phyloP scores from a whole-genome alignment of 2,797 vertebrate genomes.

The Cercopithecus mitis region DNA sequence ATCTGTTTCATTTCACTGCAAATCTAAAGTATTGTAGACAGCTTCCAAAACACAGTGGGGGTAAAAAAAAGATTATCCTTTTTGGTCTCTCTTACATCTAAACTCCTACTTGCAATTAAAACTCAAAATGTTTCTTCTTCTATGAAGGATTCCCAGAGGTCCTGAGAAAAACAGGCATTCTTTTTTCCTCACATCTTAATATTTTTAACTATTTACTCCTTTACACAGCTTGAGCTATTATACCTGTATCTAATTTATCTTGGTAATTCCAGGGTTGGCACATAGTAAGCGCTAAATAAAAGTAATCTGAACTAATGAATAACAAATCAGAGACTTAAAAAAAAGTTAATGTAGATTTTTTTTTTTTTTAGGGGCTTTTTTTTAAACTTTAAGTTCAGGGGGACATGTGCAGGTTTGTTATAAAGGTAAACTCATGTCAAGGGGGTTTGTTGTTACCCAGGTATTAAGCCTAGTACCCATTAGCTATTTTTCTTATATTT shows the following conservation, averaged over 20 bases:
- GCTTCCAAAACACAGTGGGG: background rate
- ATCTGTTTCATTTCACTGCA: background rate
- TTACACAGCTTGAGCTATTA: background rate
- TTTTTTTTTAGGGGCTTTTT: background rate
- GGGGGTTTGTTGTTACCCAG: background rate
- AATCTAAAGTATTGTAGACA: background rate
- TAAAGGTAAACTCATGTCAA: background rate
- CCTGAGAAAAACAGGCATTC: background rate
- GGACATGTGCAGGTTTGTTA: background rate
- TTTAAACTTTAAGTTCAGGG: background rate
- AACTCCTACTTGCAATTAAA: conserved; percentile 11
- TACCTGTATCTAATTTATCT: background rate
- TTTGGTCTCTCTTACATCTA: background rate
- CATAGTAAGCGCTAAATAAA: background rate
- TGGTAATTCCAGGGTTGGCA: background rate
- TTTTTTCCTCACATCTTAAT: background rate
- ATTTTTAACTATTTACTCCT: conserved; percentile 34
- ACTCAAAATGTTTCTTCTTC: conserved; percentile 17
- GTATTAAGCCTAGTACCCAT: background rate
- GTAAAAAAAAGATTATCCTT: background rate
- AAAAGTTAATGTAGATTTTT: background rate
- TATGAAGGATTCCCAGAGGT: background rate
- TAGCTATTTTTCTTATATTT: background rate
- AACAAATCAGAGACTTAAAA: conserved; percentile 31
- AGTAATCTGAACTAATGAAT: conserved; percentile 5